These are phyloP conservation scores for Anagyrus pseudococci DNA, from an alignment of 2,888 invertebrate species.

Conservation along the genomic window DNA sequence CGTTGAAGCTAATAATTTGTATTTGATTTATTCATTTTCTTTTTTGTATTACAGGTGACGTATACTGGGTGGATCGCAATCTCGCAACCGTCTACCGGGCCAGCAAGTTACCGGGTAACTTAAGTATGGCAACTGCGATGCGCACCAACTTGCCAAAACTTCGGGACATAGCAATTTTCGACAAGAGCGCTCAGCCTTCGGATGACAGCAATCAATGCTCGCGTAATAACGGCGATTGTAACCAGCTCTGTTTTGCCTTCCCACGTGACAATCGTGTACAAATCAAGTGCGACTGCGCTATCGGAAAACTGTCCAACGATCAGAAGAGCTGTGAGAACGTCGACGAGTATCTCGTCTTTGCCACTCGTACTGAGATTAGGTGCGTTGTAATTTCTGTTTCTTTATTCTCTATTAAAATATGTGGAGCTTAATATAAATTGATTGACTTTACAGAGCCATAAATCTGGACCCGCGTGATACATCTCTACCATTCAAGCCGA, in stretches of 20 bases:
- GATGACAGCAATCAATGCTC: slow-evolving; percentile 84
- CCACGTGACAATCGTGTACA: slow-evolving; percentile 71
- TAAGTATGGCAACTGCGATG: slow-evolving; percentile 73
- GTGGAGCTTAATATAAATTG: neutral
- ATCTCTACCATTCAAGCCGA: slow-evolving; percentile 83
- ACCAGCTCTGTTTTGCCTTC: slow-evolving; percentile 94
- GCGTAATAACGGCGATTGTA: slow-evolving; percentile 83
- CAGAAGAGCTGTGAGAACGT: slow-evolving; percentile 81
- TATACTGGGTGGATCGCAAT: slow-evolving; percentile 96
- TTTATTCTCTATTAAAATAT: neutral
- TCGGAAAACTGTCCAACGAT: slow-evolving; percentile 75
- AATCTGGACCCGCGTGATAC: slow-evolving; percentile 84
- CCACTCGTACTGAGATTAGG: slow-evolving; percentile 88
- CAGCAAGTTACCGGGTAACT: slow-evolving; percentile 78
- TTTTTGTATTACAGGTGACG: slow-evolving; percentile 60
- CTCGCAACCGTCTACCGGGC: slow-evolving; percentile 83
- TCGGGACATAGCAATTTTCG: slow-evolving; percentile 90
- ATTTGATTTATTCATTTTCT: neutral
- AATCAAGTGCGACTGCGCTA: slow-evolving; percentile 90
- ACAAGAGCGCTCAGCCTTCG: slow-evolving; percentile 84
- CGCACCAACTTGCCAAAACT: slow-evolving; percentile 85
- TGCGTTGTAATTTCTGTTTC: neutral
- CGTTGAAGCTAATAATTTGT: no score
- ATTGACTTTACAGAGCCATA: slow-evolving; percentile 69
- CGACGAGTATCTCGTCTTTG: slow-evolving; percentile 90